Evolutionary conservation across 1,140 invertebrate species (phyloP).

Genomic region (Drosophila mojavensis): DNA sequence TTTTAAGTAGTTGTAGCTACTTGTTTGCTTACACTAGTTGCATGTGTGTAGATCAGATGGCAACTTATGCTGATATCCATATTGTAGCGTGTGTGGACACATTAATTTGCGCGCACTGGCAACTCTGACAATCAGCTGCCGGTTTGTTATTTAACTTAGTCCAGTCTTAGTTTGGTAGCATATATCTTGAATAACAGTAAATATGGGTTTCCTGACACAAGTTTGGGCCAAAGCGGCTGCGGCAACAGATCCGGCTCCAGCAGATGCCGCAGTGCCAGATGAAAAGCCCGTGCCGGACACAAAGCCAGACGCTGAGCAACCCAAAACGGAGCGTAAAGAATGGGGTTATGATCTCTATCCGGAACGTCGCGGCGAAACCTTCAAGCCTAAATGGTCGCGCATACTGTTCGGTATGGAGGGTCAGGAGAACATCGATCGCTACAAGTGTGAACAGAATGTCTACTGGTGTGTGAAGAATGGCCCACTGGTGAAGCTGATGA

Average conservation of each 20-base stretch:
- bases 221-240: constrained; percentile 59
- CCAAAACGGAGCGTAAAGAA: constrained; percentile 58
- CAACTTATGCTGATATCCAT: not conserved
- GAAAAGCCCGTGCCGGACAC: constrained; percentile 27
- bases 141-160: constrained; percentile 71
- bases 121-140: constrained; percentile 63
- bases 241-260: not conserved
- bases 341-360: constrained; percentile 95
- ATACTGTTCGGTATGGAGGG: constrained; percentile 87
- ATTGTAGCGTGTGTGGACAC: not conserved
- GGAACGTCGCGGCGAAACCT: constrained; percentile 88
- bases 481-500: constrained; percentile 93
- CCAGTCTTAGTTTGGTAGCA: not conserved
- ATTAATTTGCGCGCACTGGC: constrained; percentile 27
- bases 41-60: not conserved
- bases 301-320: not conserved
- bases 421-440: constrained; percentile 88
- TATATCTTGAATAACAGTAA: constrained; percentile 28
- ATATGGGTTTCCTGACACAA: constrained; percentile 66
- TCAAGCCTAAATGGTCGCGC: constrained; percentile 85
- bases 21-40: no score
- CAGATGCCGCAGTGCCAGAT: constrained; percentile 5
- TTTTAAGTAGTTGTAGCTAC: no score
- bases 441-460: constrained; percentile 93
- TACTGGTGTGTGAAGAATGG: constrained; percentile 89